phyloP scores from a whole-genome alignment of 2,888 invertebrate genomes.

The Melikaiella ostensackeni region DNA sequence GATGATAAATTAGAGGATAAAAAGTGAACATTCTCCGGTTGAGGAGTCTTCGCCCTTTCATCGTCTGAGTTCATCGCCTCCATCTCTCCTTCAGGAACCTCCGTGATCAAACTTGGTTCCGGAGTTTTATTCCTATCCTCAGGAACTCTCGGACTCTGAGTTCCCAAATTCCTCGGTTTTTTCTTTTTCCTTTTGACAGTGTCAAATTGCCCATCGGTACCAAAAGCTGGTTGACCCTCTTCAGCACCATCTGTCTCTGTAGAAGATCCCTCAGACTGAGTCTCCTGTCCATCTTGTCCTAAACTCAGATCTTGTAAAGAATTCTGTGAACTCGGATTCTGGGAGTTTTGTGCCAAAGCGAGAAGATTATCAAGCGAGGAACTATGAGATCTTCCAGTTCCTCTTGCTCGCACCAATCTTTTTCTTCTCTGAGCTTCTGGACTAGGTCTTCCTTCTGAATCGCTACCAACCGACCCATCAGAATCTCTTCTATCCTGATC shows the following conservation, averaged over 20 bases:
- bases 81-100: conserved; percentile 79
- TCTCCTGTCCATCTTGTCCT: conserved; percentile 71
- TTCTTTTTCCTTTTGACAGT: conserved; percentile 90
- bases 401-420: conserved; percentile 88
- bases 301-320: conserved; percentile 71
- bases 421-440: conserved; percentile 90
- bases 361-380: conserved; percentile 89
- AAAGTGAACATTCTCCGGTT: conserved; percentile 78
- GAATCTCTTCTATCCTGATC: conserved; percentile 87
- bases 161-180: conserved; percentile 79
- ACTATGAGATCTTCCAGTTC: conserved; percentile 89
- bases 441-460: conserved; percentile 92
- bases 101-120: conserved; percentile 82
- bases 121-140: conserved; percentile 83
- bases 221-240: conserved; percentile 81
- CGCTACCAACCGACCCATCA: conserved; percentile 93
- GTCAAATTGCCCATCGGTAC: conserved; percentile 88
- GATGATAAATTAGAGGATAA: conserved; percentile 16
- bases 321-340: conserved; percentile 71
- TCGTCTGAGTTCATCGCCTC: conserved; percentile 79
- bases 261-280: conserved; percentile 79
- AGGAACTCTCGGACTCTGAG: conserved; percentile 74
- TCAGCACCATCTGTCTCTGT: conserved; percentile 86
- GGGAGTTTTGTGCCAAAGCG: conserved; percentile 76
- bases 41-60: conserved; percentile 83